Percentiles rank a stretch among this genome's conserved stretches.
Evolutionary conservation across 2,113 vertebrate genomes (phyloP).

Genomic region (Urocynchramus pylzowi): DNA sequence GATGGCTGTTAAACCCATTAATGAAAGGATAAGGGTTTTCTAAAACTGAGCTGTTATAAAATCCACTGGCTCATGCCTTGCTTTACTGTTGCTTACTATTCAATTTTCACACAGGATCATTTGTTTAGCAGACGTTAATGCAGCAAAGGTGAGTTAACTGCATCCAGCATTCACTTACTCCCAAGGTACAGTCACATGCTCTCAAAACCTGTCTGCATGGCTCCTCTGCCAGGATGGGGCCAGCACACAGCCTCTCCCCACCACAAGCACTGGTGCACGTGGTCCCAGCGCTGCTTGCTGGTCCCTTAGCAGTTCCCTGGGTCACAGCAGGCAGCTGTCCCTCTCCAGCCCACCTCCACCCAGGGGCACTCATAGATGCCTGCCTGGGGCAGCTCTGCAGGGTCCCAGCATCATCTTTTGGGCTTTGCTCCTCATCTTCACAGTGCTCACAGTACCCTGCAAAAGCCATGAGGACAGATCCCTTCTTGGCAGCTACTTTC

Average conservation of each 20-base stretch:
- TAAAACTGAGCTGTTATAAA: background rate
- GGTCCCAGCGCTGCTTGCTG: background rate
- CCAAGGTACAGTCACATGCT: background rate
- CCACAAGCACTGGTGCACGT: background rate
- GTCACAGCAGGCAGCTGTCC: background rate
- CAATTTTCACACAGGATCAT: background rate
- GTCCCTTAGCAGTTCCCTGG: background rate
- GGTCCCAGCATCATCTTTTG: background rate
- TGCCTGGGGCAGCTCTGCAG: background rate
- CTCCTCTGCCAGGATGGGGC: background rate
- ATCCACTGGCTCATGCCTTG: background rate
- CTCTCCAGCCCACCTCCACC: background rate
- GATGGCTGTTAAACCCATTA: constrained; percentile 16
- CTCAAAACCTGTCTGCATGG: background rate
- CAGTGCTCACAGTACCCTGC: background rate
- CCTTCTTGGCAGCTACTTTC: background rate
- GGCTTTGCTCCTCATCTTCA: background rate
- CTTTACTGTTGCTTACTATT: background rate
- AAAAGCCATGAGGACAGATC: background rate
- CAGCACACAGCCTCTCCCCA: background rate
- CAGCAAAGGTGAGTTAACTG: background rate
- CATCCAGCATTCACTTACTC: background rate
- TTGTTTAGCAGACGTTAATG: background rate
- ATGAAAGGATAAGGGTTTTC: background rate
- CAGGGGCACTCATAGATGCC: background rate